Base-by-base conservation (phyloP, 2,797 vertebrate genomes). In the Parauchenoglanis punctatus region DNA sequence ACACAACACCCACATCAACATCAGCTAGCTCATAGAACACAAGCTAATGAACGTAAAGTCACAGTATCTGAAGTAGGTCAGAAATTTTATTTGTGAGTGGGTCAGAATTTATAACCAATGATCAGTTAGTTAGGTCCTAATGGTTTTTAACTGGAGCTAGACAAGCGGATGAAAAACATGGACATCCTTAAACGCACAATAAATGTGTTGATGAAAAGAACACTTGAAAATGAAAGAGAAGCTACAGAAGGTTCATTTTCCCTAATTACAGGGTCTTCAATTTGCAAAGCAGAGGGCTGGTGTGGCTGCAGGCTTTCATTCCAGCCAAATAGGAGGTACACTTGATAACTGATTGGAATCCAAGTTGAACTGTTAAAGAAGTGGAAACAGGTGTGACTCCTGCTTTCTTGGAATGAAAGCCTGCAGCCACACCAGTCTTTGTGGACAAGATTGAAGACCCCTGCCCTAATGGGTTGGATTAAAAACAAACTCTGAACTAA, bases 341-440 rank as follows among this genome's bases (percentile, higher is more conserved):
- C 80, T n/a, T 40, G 35, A 81, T 44, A 59, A 31, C 20, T 81
- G 2, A 81, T 63, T 20, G 17, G 28, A 18, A 23, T 31, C 35
- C 35, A 46, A 61, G 58, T n/a, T 63, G 58, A 81, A 61, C 56
- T 61, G 28, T 40, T 59, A 25, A 61, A 61, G 5, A 61, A 63
- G 40, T 81, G 40, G 80, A 63, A 81, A 46, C 35, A 63, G 35
- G 56, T 59, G 78, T 81, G 77, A 58, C 58, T 61, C 6, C 78
- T 61, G 20, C 56, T 10, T 81, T 18, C 11, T 81, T 63, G 23
- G 23, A 81, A n/a, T 65, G 59, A 81, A 81, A 8, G 58, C 35
- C 80, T 81, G 35, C 7, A 81, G 59, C 59, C 78, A n/a, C 56
- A 59, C 4, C 31, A 40, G 11, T 8, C 35, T 1, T 44, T 61